A percentile compares a stretch with the other conserved stretches of the same genome.
These are phyloP conservation scores for Lumbricus terrestris DNA, from an alignment of 2,888 invertebrate species.

Conservation along the genomic window DNA sequence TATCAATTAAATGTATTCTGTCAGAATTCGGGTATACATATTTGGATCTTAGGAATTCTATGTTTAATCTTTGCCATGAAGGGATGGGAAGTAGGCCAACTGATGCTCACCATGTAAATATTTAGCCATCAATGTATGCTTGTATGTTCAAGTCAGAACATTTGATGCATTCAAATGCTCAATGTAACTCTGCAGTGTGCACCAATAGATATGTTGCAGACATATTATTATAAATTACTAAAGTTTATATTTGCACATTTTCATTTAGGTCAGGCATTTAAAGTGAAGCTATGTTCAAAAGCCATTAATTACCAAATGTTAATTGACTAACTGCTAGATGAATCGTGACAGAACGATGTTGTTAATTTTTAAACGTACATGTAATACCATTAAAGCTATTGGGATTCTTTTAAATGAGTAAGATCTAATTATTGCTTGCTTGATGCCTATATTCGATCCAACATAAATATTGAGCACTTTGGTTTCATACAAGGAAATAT, in stretches of 20 bases:
- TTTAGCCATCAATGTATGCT: neutral
- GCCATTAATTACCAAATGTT: too few relatives aligned
- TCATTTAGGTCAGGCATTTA: neutral
- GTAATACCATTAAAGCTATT: neutral
- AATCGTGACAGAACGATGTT: too few relatives aligned
- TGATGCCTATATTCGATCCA: neutral
- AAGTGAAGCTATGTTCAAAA: neutral
- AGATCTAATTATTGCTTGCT: neutral
- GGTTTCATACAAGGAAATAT: neutral
- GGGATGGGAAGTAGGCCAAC: too few relatives aligned
- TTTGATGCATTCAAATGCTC: neutral
- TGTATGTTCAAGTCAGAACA: neutral
- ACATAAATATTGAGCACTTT: too few relatives aligned
- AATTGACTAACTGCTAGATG: too few relatives aligned
- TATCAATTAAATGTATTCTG: neutral
- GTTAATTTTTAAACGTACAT: neutral
- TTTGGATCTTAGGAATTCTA: neutral
- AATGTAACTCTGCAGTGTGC: neutral
- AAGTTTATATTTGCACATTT: neutral
- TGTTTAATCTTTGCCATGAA: neutral
- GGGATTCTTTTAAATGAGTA: neutral
- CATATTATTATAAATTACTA: neutral
- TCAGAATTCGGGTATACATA: too few relatives aligned
- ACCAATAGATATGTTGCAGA: neutral
- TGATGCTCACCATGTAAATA: neutral